Evolutionary conservation across 92 coral and sea anemone genomes (phyloP).

Genomic region (Metridium senile): DNA sequence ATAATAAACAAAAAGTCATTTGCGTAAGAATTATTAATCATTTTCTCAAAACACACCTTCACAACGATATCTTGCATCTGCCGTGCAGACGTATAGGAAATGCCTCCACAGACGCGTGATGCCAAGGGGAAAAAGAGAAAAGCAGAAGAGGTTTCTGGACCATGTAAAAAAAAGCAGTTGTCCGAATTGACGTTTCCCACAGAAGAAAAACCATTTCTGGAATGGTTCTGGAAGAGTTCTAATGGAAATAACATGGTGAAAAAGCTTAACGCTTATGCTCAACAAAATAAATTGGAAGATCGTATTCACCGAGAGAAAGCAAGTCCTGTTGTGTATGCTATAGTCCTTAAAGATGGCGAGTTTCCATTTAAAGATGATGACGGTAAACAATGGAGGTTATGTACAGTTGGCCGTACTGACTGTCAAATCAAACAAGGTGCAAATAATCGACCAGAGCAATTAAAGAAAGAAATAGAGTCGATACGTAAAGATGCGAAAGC

Average conservation of each 20-base stretch:
- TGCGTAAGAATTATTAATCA: too few species aligned
- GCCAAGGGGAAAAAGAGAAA: too few species aligned
- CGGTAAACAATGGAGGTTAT: conserved; percentile 16
- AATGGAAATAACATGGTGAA: conserved; percentile 32
- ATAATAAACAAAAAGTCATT: too few species aligned
- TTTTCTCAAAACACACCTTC: too few species aligned
- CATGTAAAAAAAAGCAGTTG: too few species aligned
- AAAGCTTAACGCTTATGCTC: neutral
- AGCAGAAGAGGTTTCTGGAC: too few species aligned
- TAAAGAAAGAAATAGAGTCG: neutral
- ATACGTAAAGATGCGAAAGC: neutral
- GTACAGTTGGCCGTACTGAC: conserved; percentile 39
- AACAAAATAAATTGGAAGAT: neutral
- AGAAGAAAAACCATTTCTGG: conserved; percentile 8
- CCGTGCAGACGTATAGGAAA: too few species aligned
- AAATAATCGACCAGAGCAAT: conserved; percentile 26
- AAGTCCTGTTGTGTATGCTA: conserved; percentile 12
- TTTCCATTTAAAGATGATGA: conserved; percentile 9
- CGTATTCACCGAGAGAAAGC: conserved; percentile 45
- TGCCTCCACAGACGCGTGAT: too few species aligned
- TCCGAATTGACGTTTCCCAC: too few species aligned
- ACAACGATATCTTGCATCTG: too few species aligned
- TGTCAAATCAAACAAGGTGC: neutral
- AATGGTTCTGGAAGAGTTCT: conserved; percentile 19
- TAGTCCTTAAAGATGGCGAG: conserved; percentile 23